Percentiles rank a stretch among this genome's conserved stretches.
phyloP scores from a whole-genome alignment of 2,113 vertebrate genomes.

The Isurus oxyrinchus region DNA sequence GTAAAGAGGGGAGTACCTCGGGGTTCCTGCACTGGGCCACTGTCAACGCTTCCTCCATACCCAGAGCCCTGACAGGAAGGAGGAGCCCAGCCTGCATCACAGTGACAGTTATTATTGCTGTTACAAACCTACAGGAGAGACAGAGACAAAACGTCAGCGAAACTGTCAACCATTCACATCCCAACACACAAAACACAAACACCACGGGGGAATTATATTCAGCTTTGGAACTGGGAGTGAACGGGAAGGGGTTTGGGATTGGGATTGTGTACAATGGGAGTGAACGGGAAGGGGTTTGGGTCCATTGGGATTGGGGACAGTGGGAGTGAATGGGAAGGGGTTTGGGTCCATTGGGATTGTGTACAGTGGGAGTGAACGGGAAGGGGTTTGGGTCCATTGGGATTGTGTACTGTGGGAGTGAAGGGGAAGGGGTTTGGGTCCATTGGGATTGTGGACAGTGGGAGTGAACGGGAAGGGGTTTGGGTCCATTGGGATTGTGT shows the following conservation, averaged over 20 bases:
- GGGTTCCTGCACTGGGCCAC: constrained; percentile 58
- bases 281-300: background rate
- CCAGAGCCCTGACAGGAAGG: constrained; percentile 74
- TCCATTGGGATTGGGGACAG: no score
- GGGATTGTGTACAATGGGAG: background rate
- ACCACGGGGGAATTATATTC: no score
- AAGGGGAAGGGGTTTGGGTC: no score
- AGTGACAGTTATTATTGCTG: constrained; percentile 92
- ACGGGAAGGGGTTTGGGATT: background rate
- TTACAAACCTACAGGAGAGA: constrained; percentile 75
- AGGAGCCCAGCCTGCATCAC: constrained; percentile 73
- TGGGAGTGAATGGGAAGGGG: background rate
- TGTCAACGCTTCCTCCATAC: constrained; percentile 86
- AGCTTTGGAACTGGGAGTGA: background rate
- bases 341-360: background rate
- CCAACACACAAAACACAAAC: no score
- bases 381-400: background rate
- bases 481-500: no score
- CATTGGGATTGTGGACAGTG: no score
- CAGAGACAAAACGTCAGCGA: background rate
- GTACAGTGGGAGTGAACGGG: background rate
- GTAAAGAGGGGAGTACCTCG: background rate
- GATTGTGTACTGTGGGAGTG: background rate
- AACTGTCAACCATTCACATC: no score
- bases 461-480: no score